Evolutionary conservation across 2,888 invertebrate genomes (phyloP).

Genomic region (Lochmaea crataegi): DNA sequence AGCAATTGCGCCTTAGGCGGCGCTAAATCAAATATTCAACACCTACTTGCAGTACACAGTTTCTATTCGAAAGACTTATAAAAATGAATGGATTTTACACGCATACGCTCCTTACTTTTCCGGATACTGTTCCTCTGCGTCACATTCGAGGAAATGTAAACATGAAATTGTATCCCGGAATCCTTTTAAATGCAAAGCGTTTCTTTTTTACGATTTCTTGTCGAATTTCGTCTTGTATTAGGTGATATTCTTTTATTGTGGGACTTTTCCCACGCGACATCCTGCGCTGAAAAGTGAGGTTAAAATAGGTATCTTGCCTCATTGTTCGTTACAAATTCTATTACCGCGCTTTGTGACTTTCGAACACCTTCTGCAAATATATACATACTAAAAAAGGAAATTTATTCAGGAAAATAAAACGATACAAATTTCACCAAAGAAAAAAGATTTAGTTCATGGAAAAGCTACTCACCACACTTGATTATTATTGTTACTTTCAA

Average conservation of each 20-base stretch:
- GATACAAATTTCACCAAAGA: background rate
- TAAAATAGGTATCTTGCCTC: background rate
- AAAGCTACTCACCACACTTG: no score
- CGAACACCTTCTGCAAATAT: background rate
- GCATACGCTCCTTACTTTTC: constrained; percentile 29
- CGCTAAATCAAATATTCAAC: constrained; percentile 53
- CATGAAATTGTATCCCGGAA: constrained; percentile 37
- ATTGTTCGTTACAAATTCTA: constrained; percentile 1
- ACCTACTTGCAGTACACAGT: constrained; percentile 38
- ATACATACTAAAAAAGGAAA: background rate
- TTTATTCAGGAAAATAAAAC: constrained; percentile 8
- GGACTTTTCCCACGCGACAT: constrained; percentile 23
- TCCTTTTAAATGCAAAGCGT: constrained; percentile 36
- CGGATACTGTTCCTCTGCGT: constrained; percentile 32
- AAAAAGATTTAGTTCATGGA: no score
- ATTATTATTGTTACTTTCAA: no score
- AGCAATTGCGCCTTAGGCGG: constrained; percentile 53
- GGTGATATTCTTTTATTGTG: constrained; percentile 34
- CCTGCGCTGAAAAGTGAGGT: constrained; percentile 9
- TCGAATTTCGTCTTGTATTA: constrained; percentile 32
- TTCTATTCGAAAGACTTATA: constrained; percentile 31
- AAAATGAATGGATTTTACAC: constrained; percentile 44
- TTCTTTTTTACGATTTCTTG: constrained; percentile 36
- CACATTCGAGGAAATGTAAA: constrained; percentile 32
- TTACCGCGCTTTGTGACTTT: background rate